Evolutionary conservation across 2,113 vertebrate genomes (phyloP).

Genomic region (Barnardius zonarius): DNA sequence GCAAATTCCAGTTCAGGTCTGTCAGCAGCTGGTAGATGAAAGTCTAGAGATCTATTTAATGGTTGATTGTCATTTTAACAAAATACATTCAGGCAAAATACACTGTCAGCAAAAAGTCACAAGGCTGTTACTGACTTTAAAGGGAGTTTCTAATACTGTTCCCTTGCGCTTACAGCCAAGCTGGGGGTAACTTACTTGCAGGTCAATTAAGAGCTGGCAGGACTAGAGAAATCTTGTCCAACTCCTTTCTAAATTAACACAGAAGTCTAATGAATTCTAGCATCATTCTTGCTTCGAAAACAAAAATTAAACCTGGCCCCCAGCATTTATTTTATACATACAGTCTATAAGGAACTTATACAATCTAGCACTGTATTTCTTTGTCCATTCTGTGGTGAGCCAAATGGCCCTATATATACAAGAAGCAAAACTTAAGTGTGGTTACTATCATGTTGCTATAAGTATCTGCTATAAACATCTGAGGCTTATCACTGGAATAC

Average conservation of each 20-base stretch:
- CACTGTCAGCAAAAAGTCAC: background rate
- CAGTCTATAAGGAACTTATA: background rate
- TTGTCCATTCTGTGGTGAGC: background rate
- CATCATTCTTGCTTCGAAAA: background rate
- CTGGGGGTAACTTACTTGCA: background rate
- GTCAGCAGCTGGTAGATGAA: background rate
- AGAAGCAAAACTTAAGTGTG: background rate
- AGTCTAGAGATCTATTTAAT: background rate
- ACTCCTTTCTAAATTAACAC: background rate
- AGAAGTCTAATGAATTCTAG: background rate
- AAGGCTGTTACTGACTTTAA: background rate
- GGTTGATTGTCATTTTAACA: background rate
- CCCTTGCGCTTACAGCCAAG: background rate
- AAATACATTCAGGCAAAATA: background rate
- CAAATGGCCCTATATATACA: background rate
- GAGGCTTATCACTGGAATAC: background rate
- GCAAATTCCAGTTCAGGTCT: background rate
- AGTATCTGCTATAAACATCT: background rate
- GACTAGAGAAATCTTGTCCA: background rate
- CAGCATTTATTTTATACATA: background rate
- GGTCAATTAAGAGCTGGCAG: background rate
- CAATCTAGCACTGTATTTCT: background rate
- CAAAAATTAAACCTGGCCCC: background rate
- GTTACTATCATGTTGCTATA: background rate
- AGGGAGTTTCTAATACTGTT: background rate